A percentile compares a stretch with the other conserved stretches of the same genome.
Conservation (phyloP, 2,888 invertebrate species). For the Scaptomyza caliginosa region DNA sequence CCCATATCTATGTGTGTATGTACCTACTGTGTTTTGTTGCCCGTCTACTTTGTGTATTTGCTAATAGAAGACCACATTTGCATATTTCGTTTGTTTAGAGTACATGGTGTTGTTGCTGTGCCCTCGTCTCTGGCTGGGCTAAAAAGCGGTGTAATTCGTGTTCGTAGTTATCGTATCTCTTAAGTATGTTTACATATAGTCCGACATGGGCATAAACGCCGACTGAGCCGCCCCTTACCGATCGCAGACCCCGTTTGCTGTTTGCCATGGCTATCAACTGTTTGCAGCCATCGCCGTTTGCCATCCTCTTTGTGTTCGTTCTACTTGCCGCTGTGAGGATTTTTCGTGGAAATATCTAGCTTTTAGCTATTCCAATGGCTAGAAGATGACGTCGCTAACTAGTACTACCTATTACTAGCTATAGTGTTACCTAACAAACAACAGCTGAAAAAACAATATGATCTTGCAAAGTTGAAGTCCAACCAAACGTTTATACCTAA, state of each 20-base stretch:
- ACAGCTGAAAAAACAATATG: not conserved
- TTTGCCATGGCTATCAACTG: constrained; percentile 58
- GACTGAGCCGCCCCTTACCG: constrained; percentile 24
- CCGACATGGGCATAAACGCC: constrained; percentile 52
- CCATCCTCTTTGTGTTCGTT: constrained; percentile 31
- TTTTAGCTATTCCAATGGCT: constrained; percentile 49
- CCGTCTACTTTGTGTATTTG: constrained; percentile 36
- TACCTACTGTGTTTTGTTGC: constrained; percentile 9
- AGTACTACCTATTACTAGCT: constrained; percentile 24
- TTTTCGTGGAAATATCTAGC: constrained; percentile 65
- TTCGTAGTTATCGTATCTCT: constrained; percentile 60
- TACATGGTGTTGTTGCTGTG: constrained; percentile 49
- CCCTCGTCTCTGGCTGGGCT: constrained; percentile 56
- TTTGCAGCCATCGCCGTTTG: constrained; percentile 54
- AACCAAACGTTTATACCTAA: too few relatives aligned
- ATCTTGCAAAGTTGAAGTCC: too few relatives aligned
- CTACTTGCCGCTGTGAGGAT: constrained; percentile 40
- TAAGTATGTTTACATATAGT: constrained; percentile 70
- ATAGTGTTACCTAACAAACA: constrained; percentile 65
- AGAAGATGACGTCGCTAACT: constrained; percentile 24
- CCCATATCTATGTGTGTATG: too few relatives aligned
- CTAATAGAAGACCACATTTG: constrained; percentile 62
- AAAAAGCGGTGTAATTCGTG: constrained; percentile 64
- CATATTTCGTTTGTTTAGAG: constrained; percentile 64
- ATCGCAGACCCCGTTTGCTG: constrained; percentile 22